phyloP scores from a whole-genome alignment of 1,140 invertebrate species.

The Trissolcus basalis region DNA sequence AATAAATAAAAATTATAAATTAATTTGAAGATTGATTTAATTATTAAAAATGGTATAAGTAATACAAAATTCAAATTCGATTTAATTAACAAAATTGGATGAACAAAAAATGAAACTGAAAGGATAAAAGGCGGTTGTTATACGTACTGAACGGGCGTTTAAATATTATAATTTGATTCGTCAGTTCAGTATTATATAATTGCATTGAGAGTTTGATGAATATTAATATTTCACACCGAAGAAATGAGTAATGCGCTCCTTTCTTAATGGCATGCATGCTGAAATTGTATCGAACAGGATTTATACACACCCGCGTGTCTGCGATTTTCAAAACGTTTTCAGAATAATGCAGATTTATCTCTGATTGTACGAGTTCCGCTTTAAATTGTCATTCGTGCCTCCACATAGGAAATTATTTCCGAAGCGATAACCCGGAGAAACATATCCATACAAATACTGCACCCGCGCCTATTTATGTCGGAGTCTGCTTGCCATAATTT shows the following conservation, averaged over 20 bases:
- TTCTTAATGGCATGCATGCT: slow-evolving; percentile 22
- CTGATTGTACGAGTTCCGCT: slow-evolving; percentile 31
- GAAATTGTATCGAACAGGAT: slow-evolving; percentile 26
- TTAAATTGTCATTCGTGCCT: slow-evolving; percentile 35
- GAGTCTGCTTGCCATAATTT: slow-evolving; percentile 49
- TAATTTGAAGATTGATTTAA: too few species aligned
- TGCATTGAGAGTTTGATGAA: slow-evolving; percentile 15
- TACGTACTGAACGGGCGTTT: too few species aligned
- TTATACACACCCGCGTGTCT: slow-evolving; percentile 18
- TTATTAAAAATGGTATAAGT: too few species aligned
- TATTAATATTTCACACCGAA: slow-evolving; percentile 19
- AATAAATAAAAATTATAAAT: too few species aligned
- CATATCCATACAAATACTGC: slow-evolving; percentile 38
- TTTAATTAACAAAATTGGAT: too few species aligned
- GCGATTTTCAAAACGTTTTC: slow-evolving; percentile 34
- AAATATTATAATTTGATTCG: slow-evolving; percentile 9
- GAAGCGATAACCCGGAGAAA: slow-evolving; percentile 50
- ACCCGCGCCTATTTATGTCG: slow-evolving; percentile 38
- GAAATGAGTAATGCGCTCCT: slow-evolving; percentile 16
- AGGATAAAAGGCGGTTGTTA: too few species aligned
- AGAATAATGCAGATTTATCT: slow-evolving; percentile 39
- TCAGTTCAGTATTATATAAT: slow-evolving; percentile 27
- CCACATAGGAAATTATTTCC: slow-evolving; percentile 43
- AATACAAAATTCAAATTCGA: too few species aligned
- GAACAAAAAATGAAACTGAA: too few species aligned